phyloP scores from a whole-genome alignment of 2,113 vertebrate species.

The Tychaedon coryphoeus region DNA sequence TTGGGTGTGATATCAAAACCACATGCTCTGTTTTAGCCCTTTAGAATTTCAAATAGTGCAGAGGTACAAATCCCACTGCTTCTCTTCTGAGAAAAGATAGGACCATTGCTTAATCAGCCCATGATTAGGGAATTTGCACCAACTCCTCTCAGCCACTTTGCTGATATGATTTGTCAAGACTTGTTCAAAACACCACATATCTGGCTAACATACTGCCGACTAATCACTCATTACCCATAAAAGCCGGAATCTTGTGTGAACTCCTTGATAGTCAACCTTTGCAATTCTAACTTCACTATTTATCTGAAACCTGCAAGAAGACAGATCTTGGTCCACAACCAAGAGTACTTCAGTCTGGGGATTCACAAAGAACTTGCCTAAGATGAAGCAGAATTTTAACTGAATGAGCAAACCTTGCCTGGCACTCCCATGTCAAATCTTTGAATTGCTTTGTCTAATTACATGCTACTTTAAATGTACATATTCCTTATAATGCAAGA shows the following conservation, averaged over 20 bases:
- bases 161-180: not conserved
- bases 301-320: not conserved
- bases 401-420: not conserved
- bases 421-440: not conserved
- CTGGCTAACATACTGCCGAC: not conserved
- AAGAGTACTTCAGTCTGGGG: not conserved
- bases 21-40: not conserved
- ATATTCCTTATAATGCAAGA: not conserved
- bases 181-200: not conserved
- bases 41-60: not conserved
- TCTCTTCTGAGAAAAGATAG: not conserved
- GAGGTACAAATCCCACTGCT: not conserved
- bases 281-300: not conserved
- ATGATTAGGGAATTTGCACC: not conserved
- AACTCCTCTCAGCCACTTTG: not conserved
- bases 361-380: not conserved
- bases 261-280: not conserved
- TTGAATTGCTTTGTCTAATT: not conserved
- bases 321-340: not conserved
- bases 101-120: not conserved
- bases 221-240: not conserved
- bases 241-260: not conserved
- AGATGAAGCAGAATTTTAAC: not conserved
- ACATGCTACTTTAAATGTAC: not conserved
- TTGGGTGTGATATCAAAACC: not conserved